Evolutionary conservation across 2,888 invertebrate species (phyloP), one percentile per base, ranked within the genome.

Genomic region (Thereva nobilitata): DNA sequence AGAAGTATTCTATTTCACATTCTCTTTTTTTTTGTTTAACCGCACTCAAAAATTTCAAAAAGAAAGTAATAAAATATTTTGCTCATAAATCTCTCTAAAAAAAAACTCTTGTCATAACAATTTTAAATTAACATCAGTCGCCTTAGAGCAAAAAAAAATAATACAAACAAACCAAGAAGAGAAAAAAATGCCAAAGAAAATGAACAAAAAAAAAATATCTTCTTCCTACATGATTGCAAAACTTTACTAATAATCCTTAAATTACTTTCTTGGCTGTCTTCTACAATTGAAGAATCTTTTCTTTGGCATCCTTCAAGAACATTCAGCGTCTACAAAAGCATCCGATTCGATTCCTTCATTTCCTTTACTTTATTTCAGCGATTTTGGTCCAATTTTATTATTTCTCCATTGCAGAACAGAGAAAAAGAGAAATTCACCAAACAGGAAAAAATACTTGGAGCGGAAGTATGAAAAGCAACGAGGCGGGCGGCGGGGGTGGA

Each of bases 201-300:
- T 41, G 49, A 50, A 50, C 50, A 12, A 38, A 5, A 34, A 40
- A 38, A 61, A 61, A 50, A 50, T 61, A 61, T 61, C 41, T 38
- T 34, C 50, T 50, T 61, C 50, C 50, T 41, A 34, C 61, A 61
- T 49, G 61, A 61, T 61, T 61, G 61, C 61, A 61, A 61, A 61
- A 61, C 61, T 61, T 61, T 61, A 50, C 61, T 61, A 61, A 61
- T 61, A 61, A 61, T 61, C 50, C 61, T 61, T 61, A 61, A 61
- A 61, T 61, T 61, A 61, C 61, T 61, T 61, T 61, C 40, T 61
- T 23, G 23, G 23, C 23, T 23, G 23, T 23, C 23, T 23, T 23
- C 23, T 23, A 23, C 23, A 23, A 23, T 23, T 23, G 23, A 23
- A 23, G 23, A 23, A 23, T 23, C 23, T 23, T 23, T 23, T 23